Evolutionary conservation across 2,888 invertebrate species (phyloP), one percentile per base, ranked within the genome.

Genomic region (Strigamia maritima): DNA sequence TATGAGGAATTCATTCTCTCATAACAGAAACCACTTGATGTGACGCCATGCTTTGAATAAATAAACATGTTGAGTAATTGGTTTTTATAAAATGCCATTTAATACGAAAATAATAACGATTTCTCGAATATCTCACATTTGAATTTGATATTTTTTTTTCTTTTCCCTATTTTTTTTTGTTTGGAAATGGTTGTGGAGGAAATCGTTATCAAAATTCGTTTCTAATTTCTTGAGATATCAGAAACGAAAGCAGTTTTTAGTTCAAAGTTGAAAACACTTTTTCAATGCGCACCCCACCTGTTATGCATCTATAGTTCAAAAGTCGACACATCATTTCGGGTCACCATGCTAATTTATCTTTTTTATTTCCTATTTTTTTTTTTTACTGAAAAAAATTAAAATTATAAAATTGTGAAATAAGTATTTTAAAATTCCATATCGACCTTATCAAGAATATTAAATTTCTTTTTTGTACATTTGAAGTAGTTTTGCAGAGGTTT

Each of bases 261-360:
- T 70, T 28, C 70, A 70, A 70, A 70, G 70, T 70, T 70, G 70
- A 70, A 70, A 28, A 70, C 28, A 70, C 70, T 70, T 70, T 70
- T 70, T 70, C 70, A 70, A 70, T 28, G 26, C 28, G 70, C 70
- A 70, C 70, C 28, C 70, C 70, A 70, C 70, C 70, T 70, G 70
- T 70, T 70, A 28, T 70, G 70, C 28, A 65, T 22, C 24, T 14
- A 7, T 60, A 28, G 70, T 70, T 70, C 70, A 70, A 70, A 70
- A 70, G 70, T 70, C 70, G 70, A 65, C 22, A 22, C 60, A 24
- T 19, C 60, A 24, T 22, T 65, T 65, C n/a, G 70, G 70, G 70
- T 70, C 70, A 70, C 70, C 54, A 70, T 70, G 28, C n/a, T 60
- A 22, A 70, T 70, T 70, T 70, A 70, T 54, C 70, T 70, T 60